Conservation (phyloP, 1,140 invertebrate species). For the Bombus difficillimus region DNA sequence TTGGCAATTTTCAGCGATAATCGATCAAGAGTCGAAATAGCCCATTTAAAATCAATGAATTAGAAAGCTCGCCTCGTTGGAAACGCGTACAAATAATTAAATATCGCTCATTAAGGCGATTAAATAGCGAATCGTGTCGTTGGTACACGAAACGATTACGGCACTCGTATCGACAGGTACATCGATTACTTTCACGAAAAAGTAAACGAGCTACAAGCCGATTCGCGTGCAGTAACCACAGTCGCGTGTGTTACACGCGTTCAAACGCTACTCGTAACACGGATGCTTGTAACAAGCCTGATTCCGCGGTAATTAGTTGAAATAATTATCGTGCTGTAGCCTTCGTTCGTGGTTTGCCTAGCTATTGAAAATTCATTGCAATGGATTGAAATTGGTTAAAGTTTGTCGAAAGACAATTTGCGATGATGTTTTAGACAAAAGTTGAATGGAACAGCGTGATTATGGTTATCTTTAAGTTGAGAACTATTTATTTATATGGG, state of each 20-base stretch:
- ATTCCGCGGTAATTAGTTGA: conserved; percentile 43
- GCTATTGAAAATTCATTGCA: background rate
- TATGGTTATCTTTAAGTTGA: too few species aligned
- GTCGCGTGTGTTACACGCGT: conserved; percentile 14
- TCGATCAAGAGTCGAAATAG: background rate
- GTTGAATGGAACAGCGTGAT: too few species aligned
- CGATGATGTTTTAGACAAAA: too few species aligned
- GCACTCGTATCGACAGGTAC: background rate
- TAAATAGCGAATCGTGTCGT: conserved; percentile 12
- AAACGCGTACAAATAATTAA: conserved; percentile 9
- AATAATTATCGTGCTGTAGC: conserved; percentile 31
- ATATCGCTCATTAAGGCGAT: conserved; percentile 19
- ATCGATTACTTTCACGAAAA: conserved; percentile 27
- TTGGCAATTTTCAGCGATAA: too few species aligned
- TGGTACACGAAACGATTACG: background rate
- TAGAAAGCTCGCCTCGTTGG: background rate
- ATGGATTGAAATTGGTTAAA: too few species aligned
- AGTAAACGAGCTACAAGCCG: background rate
- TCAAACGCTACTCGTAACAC: background rate
- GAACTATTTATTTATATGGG: too few species aligned
- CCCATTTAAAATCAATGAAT: background rate
- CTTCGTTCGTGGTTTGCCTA: background rate
- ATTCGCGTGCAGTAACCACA: background rate
- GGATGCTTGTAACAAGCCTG: conserved; percentile 19
- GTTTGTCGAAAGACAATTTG: too few species aligned